Evolutionary conservation across 2,113 vertebrate species (phyloP), one percentile per base, ranked within the genome.

Genomic region (Phrynocephalus versicolor): DNA sequence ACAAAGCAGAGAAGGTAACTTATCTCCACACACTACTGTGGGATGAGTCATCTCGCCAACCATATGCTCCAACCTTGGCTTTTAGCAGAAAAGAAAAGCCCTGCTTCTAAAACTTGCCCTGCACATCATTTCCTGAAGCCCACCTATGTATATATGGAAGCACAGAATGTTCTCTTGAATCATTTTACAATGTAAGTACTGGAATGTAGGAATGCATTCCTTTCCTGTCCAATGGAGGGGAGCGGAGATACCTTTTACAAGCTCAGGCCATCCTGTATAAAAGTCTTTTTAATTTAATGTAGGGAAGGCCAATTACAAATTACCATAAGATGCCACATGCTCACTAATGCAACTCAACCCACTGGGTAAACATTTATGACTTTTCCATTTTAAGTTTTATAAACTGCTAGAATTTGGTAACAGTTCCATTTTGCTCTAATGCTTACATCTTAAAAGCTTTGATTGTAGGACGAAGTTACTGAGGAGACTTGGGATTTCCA

Each of bases 321-420:
- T 85, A 60, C 30, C 67, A 25, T 19, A 71, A 45, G 33, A 41
- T 41, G 65, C 83, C 27, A 41, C 64, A 58, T 58, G 55, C 35
- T 39, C 83, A 35, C 75, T 62, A 71, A 85, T 30, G 51, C 27
- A 79, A 41, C 45, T 58, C 8, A 55, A n/a, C 33, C 35, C 83
- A 85, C 14, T 85, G 76, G 41, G 75, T 77, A 79, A 78, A 70
- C 51, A 58, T 69, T 85, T 78, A 85, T 23, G 23, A 78, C 23
- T 77, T 70, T 79, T 83, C 65, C 84, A 60, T 72, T 85, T 82
- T 72, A 57, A 72, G 55, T 27, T 60, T 71, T 85, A 85, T 45
- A 85, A 23, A 79, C 12, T 18, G 21, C 75, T 60, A 58, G 13
- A 62, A 79, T 65, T 41, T 71, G 39, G 37, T 33, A 84, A 84